Evolutionary conservation across 2,113 vertebrate species (phyloP).

Genomic region (Scortum barcoo): DNA sequence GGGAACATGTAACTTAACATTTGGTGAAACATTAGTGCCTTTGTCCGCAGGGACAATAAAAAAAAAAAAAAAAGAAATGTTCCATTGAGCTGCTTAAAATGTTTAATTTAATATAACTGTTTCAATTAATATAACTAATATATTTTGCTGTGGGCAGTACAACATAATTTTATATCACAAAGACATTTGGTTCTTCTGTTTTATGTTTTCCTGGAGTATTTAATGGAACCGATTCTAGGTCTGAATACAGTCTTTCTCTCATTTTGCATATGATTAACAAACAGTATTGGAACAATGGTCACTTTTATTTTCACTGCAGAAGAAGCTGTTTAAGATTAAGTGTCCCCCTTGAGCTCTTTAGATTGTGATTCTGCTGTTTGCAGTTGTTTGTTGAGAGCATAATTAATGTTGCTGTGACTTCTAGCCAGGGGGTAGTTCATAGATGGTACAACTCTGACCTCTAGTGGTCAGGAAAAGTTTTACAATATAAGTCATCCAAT

Average conservation of each 20-base stretch:
- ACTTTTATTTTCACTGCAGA: slow-evolving; percentile 1
- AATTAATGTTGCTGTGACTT: not conserved
- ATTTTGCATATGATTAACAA: not conserved
- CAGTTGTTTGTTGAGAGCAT: not conserved
- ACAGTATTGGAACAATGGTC: not conserved
- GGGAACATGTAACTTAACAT: no score
- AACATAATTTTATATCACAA: not conserved
- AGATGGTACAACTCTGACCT: slow-evolving; percentile 54
- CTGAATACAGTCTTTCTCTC: not conserved
- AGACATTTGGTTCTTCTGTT: not conserved
- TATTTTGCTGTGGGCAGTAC: not conserved
- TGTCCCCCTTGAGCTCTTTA: not conserved
- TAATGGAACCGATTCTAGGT: not conserved
- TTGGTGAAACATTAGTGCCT: no score
- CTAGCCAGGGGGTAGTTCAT: not conserved
- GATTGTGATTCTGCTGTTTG: not conserved
- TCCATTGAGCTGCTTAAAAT: no score
- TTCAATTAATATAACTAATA: not conserved
- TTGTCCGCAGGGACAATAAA: no score
- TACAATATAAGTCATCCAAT: not conserved
- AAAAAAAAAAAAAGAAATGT: no score
- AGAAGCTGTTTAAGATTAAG: not conserved
- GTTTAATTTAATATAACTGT: no score
- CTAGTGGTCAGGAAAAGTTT: slow-evolving; percentile 46
- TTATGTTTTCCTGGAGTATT: slow-evolving; percentile 3